Conservation (phyloP, 2,888 invertebrate genomes). For the Ophonus ardosiacus region DNA sequence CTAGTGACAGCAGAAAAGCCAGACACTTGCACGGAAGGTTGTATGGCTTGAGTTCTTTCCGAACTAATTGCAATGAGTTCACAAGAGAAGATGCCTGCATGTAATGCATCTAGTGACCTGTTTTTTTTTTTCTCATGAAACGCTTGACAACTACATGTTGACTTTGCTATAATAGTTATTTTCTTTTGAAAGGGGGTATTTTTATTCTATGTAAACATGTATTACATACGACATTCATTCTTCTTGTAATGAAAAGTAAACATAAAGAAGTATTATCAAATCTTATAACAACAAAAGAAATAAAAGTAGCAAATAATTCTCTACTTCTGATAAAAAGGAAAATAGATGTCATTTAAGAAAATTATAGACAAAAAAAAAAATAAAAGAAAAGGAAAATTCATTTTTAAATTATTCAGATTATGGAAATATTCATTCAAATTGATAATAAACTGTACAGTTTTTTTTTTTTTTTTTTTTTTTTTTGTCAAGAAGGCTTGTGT, state of each 20-base stretch:
- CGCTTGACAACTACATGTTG: conserved; percentile 8
- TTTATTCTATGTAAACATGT: not conserved
- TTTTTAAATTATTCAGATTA: no score
- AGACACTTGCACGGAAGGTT: not conserved
- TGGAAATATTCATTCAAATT: no score
- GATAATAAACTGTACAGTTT: no score
- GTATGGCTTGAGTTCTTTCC: not conserved
- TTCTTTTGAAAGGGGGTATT: not conserved
- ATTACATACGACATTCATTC: not conserved
- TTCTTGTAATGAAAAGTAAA: not conserved
- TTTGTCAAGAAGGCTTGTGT: no score
- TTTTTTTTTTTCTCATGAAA: conserved; percentile 31
- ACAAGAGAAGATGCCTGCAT: conserved; percentile 7
- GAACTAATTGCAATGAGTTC: conserved; percentile 8
- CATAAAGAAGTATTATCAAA: not conserved
- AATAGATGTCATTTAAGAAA: no score
- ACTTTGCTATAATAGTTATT: not conserved
- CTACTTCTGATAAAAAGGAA: no score
- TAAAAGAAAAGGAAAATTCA: no score
- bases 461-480: no score
- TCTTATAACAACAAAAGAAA: not conserved
- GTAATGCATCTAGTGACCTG: conserved; percentile 28
- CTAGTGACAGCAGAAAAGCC: not conserved
- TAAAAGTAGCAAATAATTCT: not conserved
- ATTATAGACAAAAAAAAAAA: no score